phyloP scores from a whole-genome alignment of 2,797 vertebrate genomes.

The Thamnophis elegans region DNA sequence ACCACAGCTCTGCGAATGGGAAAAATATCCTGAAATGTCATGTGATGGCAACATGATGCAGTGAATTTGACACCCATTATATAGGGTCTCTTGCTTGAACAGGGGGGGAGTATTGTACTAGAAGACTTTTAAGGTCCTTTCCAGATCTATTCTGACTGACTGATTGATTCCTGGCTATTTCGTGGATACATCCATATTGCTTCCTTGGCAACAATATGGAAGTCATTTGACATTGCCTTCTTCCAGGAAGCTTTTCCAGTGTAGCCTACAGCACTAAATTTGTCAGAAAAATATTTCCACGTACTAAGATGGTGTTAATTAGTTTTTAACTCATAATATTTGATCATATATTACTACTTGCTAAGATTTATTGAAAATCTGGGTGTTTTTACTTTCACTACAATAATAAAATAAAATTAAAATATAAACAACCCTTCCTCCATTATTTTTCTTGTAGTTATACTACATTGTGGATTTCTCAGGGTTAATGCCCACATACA shows the following conservation, averaged over 20 bases:
- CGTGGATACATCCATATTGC: not conserved
- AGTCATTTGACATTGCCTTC: not conserved
- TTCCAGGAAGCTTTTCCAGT: not conserved
- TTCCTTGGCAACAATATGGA: not conserved
- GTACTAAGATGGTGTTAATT: not conserved
- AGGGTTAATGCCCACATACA: not conserved
- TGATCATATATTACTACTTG: not conserved
- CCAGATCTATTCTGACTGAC: not conserved
- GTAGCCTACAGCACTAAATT: not conserved
- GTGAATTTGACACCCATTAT: not conserved
- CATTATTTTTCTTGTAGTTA: not conserved
- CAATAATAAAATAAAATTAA: not conserved
- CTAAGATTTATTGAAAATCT: not conserved
- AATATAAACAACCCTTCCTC: not conserved
- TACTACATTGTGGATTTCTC: not conserved
- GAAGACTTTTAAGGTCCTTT: not conserved
- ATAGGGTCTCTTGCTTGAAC: not conserved
- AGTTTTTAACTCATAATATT: not conserved
- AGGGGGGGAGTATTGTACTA: rapidly evolving
- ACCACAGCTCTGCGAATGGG: not conserved
- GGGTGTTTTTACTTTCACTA: not conserved
- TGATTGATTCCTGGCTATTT: not conserved
- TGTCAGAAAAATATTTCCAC: not conserved
- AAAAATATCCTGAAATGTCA: not conserved
- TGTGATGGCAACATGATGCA: not conserved